phyloP scores from a whole-genome alignment of 2,797 vertebrate species.

The Gallinago nigripennis region DNA sequence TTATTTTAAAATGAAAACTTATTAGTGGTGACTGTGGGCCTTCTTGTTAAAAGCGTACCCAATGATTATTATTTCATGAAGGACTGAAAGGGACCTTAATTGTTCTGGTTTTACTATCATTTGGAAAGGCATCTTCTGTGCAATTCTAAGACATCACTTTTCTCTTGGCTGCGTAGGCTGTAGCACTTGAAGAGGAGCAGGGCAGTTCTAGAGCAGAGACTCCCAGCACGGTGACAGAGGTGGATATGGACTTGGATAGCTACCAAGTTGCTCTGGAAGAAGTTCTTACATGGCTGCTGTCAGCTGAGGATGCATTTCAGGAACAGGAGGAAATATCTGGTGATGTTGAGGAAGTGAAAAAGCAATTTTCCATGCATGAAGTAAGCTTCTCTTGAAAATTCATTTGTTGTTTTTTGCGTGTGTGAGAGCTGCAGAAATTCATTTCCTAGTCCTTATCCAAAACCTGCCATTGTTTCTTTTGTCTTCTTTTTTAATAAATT shows the following conservation, averaged over 20 bases:
- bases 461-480: not conserved
- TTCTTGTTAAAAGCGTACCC: not conserved
- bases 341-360: constrained; percentile 96
- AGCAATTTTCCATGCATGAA: constrained; percentile 96
- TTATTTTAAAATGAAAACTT: not conserved
- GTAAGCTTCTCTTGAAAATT: constrained; percentile 69
- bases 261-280: constrained; percentile 96
- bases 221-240: constrained; percentile 82
- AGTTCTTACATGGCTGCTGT: constrained; percentile 96
- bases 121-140: not conserved
- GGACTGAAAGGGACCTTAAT: not conserved
- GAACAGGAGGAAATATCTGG: constrained; percentile 92
- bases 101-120: not conserved
- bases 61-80: not conserved
- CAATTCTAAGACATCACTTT: not conserved
- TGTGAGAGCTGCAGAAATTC: not conserved
- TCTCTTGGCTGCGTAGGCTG: constrained; percentile 55
- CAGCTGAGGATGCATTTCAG: constrained; percentile 90
- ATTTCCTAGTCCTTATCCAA: not conserved
- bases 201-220: constrained; percentile 79
- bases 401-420: not conserved
- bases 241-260: constrained; percentile 90
- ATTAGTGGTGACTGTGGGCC: not conserved
- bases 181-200: constrained; percentile 63
- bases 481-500: not conserved